Percentiles rank a stretch among this genome's conserved stretches.
Evolutionary conservation across 2,888 invertebrate genomes (phyloP).

Genomic region (Blera fallax): DNA sequence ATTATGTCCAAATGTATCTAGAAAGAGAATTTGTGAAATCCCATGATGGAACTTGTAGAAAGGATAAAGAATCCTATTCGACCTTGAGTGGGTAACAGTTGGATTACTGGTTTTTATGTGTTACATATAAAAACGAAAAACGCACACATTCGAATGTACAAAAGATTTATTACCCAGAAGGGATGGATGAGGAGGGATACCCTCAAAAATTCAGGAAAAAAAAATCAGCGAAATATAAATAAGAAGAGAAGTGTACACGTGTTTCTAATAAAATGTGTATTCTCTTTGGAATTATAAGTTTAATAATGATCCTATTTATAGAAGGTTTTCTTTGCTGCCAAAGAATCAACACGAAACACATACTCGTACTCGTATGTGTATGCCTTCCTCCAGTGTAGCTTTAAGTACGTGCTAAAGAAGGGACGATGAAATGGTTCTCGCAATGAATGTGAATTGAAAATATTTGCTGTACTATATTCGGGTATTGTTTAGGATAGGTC

Average conservation of each 20-base stretch:
- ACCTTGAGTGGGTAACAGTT: slow-evolving; percentile 15
- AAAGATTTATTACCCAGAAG: slow-evolving; percentile 23
- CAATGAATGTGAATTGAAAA: neutral
- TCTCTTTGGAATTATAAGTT: slow-evolving; percentile 19
- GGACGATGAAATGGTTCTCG: neutral
- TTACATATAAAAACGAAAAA: neutral
- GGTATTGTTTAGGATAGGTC: no score
- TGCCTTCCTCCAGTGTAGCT: neutral
- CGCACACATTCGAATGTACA: neutral
- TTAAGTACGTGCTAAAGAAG: neutral
- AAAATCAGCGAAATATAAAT: neutral
- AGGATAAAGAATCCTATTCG: neutral
- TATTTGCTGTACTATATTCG: no score
- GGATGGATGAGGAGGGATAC: neutral
- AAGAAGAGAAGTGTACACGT: slow-evolving; percentile 7
- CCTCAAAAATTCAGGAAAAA: neutral
- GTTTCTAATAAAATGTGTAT: slow-evolving; percentile 15
- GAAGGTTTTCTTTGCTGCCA: neutral
- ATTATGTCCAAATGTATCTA: neutral
- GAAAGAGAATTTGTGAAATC: neutral
- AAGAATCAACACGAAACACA: neutral
- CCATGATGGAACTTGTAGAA: neutral
- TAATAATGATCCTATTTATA: slow-evolving; percentile 20
- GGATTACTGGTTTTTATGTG: slow-evolving; percentile 14
- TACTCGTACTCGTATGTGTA: neutral